phyloP scores from a whole-genome alignment of 2,888 invertebrate genomes.

The Drosophila longiperda region DNA sequence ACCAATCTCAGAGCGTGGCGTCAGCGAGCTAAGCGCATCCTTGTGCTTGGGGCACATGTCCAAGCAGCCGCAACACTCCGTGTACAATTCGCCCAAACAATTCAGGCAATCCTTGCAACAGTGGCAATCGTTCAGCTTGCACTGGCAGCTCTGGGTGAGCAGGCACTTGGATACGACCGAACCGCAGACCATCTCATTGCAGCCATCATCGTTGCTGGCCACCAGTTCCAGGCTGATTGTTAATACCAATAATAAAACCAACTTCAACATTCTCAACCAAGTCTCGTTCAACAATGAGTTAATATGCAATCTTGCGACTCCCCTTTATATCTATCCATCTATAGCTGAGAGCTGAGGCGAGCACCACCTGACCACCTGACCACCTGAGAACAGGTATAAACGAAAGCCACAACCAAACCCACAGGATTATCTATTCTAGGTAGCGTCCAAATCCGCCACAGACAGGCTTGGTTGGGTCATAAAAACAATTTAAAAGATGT shows the following conservation, averaged over 20 bases:
- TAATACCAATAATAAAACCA: constrained; percentile 24
- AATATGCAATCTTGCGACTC: constrained; percentile 4
- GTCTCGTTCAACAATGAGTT: constrained; percentile 37
- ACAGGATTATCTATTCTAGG: constrained; percentile 21
- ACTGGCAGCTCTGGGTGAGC: constrained; percentile 97
- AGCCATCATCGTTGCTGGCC: constrained; percentile 62
- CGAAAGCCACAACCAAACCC: not conserved
- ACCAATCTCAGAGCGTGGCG: constrained; percentile 92
- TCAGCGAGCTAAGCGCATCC: constrained; percentile 78
- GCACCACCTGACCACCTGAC: constrained; percentile 1
- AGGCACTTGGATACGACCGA: constrained; percentile 98
- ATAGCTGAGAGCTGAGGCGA: not conserved
- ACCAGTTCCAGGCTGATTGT: constrained; percentile 7
- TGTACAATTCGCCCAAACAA: constrained; percentile 94
- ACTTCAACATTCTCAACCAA: constrained; percentile 39
- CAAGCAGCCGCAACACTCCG: constrained; percentile 89
- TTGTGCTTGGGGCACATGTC: constrained; percentile 91
- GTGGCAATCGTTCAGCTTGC: constrained; percentile 94
- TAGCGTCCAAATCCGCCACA: constrained; percentile 20
- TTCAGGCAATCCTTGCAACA: constrained; percentile 96
- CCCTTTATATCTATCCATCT: constrained; percentile 14
- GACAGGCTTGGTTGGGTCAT: constrained; percentile 18
- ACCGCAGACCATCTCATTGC: constrained; percentile 88
- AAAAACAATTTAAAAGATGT: constrained; percentile 67
- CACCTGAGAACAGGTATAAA: constrained; percentile 5